Base-by-base conservation (phyloP, 2,888 invertebrate genomes). In the Dicycla oo region DNA sequence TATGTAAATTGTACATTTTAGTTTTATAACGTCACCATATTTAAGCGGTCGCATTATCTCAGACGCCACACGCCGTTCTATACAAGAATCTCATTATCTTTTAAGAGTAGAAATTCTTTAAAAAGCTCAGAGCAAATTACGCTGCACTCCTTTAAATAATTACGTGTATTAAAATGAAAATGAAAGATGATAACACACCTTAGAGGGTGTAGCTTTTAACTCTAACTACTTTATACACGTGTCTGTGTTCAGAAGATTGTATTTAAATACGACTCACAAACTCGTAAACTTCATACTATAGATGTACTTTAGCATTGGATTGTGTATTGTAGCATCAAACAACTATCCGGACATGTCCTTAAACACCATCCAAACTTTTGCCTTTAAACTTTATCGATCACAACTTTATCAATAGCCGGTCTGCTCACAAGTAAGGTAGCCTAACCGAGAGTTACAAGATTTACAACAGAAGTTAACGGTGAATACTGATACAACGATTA, bases 311-410 rank as follows among this genome's bases (percentile, higher is more conserved):
- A 47, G 49, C 57, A 70, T 57, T 65, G 60, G 67, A 60, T 58
- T 18, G 62, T 76, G 49, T 78, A 69, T 49, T 43, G 54, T 38
- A 73, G 57, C 69, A 73, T 74, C 68, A 69, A 74, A 70, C 72
- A 74, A 69, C 75, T 80, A 80, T 57, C 69, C 60, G 66, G 77
- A 81, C 75, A 73, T 81, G 76, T 77, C 51, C 72, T 77, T 75
- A 84, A 84, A 87, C 88, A 86, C 88, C 81, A 84, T 80, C 84
- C 79, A 82, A 90, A 88, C 89, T 87, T 83, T 86, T 88, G 88
- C 87, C 88, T 88, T 87, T 88, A 87, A 94, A 94, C 92, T 94
- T 94, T 91, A 88, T 92, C 93, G 91, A 94, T 94, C 93, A 92
- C 91, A 94, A 94, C 92, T 93, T 94, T 93, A 92, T 92, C 92